Evolutionary conservation across 1,140 invertebrate genomes (phyloP).

Genomic region (Drosophila virilis): DNA sequence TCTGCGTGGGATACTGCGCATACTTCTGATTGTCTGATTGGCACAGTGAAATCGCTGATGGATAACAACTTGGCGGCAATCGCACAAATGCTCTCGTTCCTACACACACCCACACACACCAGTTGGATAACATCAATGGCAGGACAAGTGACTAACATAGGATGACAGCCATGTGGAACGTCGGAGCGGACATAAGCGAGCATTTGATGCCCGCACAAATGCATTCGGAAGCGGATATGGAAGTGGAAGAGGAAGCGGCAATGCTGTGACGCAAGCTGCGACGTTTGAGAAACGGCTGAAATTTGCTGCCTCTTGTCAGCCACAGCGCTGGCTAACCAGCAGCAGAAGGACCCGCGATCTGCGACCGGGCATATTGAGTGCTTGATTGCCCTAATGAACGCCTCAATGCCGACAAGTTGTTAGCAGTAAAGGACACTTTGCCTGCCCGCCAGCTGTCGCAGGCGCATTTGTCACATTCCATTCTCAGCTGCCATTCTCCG

Average conservation of each 20-base stretch:
- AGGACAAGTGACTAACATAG: slow-evolving; percentile 26
- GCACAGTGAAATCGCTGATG: slow-evolving; percentile 7
- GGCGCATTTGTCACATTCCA: slow-evolving; percentile 42
- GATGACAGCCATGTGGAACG: slow-evolving; percentile 6
- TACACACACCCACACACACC: slow-evolving; percentile 14
- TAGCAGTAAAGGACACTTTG: slow-evolving; percentile 34
- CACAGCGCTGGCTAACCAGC: background rate
- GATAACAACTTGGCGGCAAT: slow-evolving; percentile 6
- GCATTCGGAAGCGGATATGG: slow-evolving; percentile 40
- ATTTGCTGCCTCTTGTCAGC: slow-evolving; percentile 39
- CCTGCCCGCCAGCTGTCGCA: slow-evolving; percentile 33
- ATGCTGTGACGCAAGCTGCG: slow-evolving; percentile 34
- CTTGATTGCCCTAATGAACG: slow-evolving; percentile 67
- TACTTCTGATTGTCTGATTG: background rate
- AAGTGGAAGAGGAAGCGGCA: slow-evolving; percentile 29
- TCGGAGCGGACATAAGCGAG: background rate
- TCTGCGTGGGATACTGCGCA: background rate
- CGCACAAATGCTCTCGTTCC: slow-evolving; percentile 22
- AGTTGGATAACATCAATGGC: slow-evolving; percentile 56
- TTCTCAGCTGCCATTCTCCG: slow-evolving; percentile 1
- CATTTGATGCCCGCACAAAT: slow-evolving; percentile 48
- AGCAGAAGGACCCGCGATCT: background rate
- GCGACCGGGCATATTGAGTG: slow-evolving; percentile 45
- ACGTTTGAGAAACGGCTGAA: slow-evolving; percentile 43
- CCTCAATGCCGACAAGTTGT: slow-evolving; percentile 66